A percentile compares a stretch with the other conserved stretches of the same genome.
phyloP scores from a whole-genome alignment of 2,888 invertebrate species.

The Euclidia mi region DNA sequence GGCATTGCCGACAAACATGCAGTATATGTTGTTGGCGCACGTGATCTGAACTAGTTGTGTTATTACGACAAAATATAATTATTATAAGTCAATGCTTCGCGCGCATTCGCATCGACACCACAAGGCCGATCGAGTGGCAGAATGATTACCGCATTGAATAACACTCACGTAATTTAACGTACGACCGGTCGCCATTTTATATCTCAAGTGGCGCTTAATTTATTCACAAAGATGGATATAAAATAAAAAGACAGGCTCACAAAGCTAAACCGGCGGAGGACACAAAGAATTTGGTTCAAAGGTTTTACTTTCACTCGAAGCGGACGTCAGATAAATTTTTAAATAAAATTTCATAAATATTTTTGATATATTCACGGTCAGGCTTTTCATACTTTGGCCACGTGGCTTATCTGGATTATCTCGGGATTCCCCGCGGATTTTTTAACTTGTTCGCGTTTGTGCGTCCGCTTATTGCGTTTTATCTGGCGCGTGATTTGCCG shows the following conservation, averaged over 20 bases:
- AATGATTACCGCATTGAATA: constrained; percentile 19
- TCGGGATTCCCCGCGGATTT: constrained; percentile 78
- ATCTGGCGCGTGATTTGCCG: constrained; percentile 75
- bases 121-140: constrained; percentile 16
- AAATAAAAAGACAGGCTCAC: constrained; percentile 48
- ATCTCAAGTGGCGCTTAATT: constrained; percentile 51
- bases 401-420: constrained; percentile 89
- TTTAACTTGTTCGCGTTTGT: constrained; percentile 83
- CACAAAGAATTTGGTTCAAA: constrained; percentile 62
- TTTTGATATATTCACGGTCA: constrained; percentile 88
- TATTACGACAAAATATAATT: no score
- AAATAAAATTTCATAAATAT: constrained; percentile 85
- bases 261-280: constrained; percentile 51
- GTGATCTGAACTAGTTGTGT: no score
- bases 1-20: no score
- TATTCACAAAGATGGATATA: constrained; percentile 53
- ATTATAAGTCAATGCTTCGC: no score
- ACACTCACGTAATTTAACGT: constrained; percentile 22
- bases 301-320: constrained; percentile 61
- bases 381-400: constrained; percentile 83
- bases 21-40: no score
- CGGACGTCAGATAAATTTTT: constrained; percentile 73
- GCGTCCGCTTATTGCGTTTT: constrained; percentile 82
- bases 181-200: constrained; percentile 43
- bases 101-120: neutral